Evolutionary conservation across 2,888 invertebrate genomes (phyloP), one percentile per base, ranked within the genome.

Genomic region (Pantelozetes paolii): DNA sequence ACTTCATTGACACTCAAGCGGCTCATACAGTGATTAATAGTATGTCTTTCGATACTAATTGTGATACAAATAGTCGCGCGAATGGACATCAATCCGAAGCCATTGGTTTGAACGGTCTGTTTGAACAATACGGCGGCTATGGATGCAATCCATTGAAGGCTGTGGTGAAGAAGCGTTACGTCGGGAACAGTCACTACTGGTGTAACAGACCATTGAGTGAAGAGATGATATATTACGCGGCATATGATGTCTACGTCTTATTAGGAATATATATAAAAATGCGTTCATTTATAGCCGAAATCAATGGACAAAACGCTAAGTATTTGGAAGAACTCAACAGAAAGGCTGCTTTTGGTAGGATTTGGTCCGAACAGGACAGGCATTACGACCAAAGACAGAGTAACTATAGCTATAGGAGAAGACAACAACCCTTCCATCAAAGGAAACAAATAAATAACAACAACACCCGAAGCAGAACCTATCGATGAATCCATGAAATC

Each of bases 161-260:
- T 18, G 62, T 45, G 20, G 62, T 74, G 13, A 73, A 73, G 28
- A 73, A 73, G 23, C 32, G 40, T 40, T 73, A 73, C 28, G 57
- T 70, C 28, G 30, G 40, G 23, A 70, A 73, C 64, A 50, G 54
- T 28, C 18, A 59, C 13, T 48, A 82, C 78, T 94, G 94, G 94
- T 90, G 92, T 3, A 86, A 92, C 64, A 85, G 94, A 71, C 94
- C 94, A 2, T 83, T 94, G 45, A 89, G 91, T 30, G 88, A 91
- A 74, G 93, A 94, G 80, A 94, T 94, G 94, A 87, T 94, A 72
- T 86, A 92, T 73, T 93, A 93, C 82, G 91, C 93, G 15, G 91
- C 92, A n/a, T 90, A 91, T 30, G 94, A 94, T 84, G 92, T 93
- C n/a, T 84, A 92, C 20, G 89, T 91, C 75, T 85, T 94, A 77